Conservation (phyloP, 1,140 invertebrate genomes). For the Aphidius ervi region DNA sequence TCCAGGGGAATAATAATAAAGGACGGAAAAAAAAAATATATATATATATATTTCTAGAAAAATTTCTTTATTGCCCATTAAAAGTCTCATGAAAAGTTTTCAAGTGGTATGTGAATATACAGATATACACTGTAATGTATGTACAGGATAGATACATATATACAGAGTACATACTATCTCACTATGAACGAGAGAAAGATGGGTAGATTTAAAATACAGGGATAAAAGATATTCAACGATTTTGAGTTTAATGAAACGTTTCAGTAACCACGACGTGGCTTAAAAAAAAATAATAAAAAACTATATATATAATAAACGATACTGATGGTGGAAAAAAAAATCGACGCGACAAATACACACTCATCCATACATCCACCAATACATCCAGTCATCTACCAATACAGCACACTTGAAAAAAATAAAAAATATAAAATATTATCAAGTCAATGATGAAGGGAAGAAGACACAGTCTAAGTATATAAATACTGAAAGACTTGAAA, state of each 20-base stretch:
- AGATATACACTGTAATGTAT: not conserved
- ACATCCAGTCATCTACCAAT: too few relatives aligned
- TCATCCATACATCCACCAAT: not conserved
- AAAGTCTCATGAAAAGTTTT: constrained; percentile 20
- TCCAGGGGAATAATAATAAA: not conserved
- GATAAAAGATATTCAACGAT: constrained; percentile 1
- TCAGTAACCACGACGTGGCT: constrained; percentile 14
- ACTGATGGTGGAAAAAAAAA: not conserved
- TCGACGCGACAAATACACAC: constrained; percentile 6
- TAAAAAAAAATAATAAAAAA: constrained; percentile 6
- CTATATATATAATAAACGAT: constrained; percentile 11
- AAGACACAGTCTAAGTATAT: too few relatives aligned
- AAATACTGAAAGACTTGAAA: too few relatives aligned
- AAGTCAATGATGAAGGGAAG: too few relatives aligned
- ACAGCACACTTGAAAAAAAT: too few relatives aligned
- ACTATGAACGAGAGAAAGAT: not conserved
- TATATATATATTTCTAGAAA: constrained; percentile 7
- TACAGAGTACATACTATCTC: not conserved
- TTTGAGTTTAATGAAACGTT: constrained; percentile 18
- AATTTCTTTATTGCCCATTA: constrained; percentile 19
- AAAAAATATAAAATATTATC: too few relatives aligned
- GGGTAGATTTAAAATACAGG: constrained; percentile 1
- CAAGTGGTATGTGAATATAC: constrained; percentile 9
- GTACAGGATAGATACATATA: not conserved
- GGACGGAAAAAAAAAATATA: not conserved